Conservation (phyloP, 2,113 vertebrate genomes). For the Blennius ocellaris region DNA sequence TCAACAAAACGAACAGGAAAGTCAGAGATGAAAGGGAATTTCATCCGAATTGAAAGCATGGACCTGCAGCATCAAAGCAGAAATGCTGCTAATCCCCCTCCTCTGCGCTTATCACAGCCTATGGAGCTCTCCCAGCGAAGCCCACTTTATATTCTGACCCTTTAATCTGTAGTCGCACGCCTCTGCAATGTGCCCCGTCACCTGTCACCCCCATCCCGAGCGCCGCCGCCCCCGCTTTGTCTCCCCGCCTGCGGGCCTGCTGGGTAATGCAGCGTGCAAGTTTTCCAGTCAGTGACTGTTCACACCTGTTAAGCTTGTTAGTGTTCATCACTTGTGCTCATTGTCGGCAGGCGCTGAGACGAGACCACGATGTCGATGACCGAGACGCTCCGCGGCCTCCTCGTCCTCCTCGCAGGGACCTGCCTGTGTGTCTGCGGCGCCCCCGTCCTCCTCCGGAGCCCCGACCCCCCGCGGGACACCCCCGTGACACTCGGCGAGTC, state of each 20-base stretch:
- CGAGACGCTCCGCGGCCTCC: slow-evolving; percentile 55
- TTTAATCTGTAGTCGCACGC: slow-evolving; percentile 29
- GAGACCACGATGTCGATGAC: slow-evolving; percentile 69
- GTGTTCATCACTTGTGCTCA: slow-evolving; percentile 12
- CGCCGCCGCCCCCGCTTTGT: slow-evolving; percentile 8
- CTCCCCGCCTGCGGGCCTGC: slow-evolving; percentile 21
- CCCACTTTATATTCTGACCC: slow-evolving; percentile 5
- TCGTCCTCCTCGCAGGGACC: slow-evolving; percentile 73
- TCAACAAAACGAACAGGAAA: slow-evolving; percentile 26
- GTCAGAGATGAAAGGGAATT: slow-evolving; percentile 49
- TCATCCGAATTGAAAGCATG: slow-evolving; percentile 28
- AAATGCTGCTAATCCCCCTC: slow-evolving; percentile 42
- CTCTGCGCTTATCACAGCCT: slow-evolving; percentile 30
- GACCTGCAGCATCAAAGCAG: slow-evolving; percentile 43
- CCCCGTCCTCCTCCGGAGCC: slow-evolving; percentile 44
- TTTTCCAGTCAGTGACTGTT: slow-evolving; percentile 22
- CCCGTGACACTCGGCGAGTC: slow-evolving; percentile 9
- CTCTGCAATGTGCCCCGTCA: slow-evolving; percentile 18
- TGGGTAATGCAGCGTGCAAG: neutral
- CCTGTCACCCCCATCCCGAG: neutral
- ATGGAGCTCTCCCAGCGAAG: slow-evolving; percentile 12
- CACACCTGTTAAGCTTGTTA: slow-evolving; percentile 28
- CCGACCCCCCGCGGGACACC: slow-evolving; percentile 29
- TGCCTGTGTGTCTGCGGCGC: slow-evolving; percentile 63
- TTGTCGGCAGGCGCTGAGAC: slow-evolving; percentile 57